These are phyloP conservation scores for Oncorhynchus nerka DNA, from an alignment of 2,113 vertebrate genomes.

Conservation along the genomic window DNA sequence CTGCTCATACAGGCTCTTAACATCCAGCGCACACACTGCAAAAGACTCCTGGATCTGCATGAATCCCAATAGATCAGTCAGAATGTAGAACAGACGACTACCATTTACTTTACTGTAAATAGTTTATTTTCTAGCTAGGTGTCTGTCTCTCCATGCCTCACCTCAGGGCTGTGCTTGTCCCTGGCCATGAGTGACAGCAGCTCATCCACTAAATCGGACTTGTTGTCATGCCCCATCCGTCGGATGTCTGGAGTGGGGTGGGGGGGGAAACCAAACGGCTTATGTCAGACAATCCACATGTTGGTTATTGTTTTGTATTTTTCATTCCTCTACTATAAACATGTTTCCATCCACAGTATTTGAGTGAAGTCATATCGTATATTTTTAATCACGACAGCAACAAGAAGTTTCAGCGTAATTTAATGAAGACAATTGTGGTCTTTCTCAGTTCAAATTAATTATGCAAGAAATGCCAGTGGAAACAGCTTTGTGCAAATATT, in stretches of 20 bases:
- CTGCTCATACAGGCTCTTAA: slow-evolving; percentile 68
- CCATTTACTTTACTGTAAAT: background rate
- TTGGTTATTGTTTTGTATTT: background rate
- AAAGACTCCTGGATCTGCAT: slow-evolving; percentile 81
- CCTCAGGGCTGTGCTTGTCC: slow-evolving; percentile 83
- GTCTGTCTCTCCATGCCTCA: slow-evolving; percentile 40
- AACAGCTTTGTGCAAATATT: too few relatives aligned
- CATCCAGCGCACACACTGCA: slow-evolving; percentile 81
- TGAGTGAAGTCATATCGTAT: too few relatives aligned
- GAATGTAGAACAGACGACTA: background rate
- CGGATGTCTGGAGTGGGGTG: slow-evolving; percentile 73
- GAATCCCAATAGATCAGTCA: background rate
- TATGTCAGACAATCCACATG: too few relatives aligned
- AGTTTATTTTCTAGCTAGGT: too few relatives aligned
- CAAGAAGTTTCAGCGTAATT: too few relatives aligned
- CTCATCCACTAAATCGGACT: slow-evolving; percentile 73
- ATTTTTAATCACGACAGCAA: too few relatives aligned
- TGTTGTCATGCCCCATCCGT: slow-evolving; percentile 71
- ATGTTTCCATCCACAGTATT: too few relatives aligned
- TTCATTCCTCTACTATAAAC: background rate
- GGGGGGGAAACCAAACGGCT: background rate
- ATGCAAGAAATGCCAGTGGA: too few relatives aligned
- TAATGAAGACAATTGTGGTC: too few relatives aligned
- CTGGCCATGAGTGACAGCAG: slow-evolving; percentile 85
- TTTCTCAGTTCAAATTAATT: too few relatives aligned